These are phyloP conservation scores for Macropis europaea DNA, from an alignment of 2,888 invertebrate genomes.

Conservation along the genomic window DNA sequence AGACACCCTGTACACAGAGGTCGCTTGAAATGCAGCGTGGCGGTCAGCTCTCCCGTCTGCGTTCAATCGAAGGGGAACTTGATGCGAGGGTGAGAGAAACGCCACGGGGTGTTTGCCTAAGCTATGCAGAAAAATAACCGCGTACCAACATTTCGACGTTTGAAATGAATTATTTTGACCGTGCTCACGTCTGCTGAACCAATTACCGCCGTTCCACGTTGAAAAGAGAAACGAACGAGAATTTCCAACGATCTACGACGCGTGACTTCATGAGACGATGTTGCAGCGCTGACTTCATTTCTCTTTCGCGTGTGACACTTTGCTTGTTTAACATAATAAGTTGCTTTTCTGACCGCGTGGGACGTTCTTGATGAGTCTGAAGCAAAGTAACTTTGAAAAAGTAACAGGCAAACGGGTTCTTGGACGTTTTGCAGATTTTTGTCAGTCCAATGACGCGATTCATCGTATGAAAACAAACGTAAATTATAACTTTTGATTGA, in stretches of 20 bases:
- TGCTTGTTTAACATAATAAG: too few species aligned
- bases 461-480: too few species aligned
- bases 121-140: constrained; percentile 25
- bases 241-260: background rate
- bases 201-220: constrained; percentile 15
- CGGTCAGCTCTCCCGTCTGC: constrained; percentile 50
- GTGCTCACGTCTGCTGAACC: background rate
- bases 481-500: too few species aligned
- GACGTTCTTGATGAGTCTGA: too few species aligned
- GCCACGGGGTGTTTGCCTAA: constrained; percentile 21
- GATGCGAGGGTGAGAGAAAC: constrained; percentile 39
- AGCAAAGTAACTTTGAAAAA: too few species aligned
- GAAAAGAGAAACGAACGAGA: constrained; percentile 12
- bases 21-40: constrained; percentile 47
- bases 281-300: too few species aligned
- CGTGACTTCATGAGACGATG: background rate
- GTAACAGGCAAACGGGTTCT: too few species aligned
- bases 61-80: constrained; percentile 47
- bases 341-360: too few species aligned
- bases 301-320: too few species aligned
- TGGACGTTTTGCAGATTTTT: too few species aligned
- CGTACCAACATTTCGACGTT: constrained; percentile 3
- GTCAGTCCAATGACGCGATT: too few species aligned
- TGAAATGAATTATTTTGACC: constrained; percentile 27
- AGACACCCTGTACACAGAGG: too few species aligned